Conservation (phyloP, 2,113 vertebrate species). For the Clarias gariepinus region DNA sequence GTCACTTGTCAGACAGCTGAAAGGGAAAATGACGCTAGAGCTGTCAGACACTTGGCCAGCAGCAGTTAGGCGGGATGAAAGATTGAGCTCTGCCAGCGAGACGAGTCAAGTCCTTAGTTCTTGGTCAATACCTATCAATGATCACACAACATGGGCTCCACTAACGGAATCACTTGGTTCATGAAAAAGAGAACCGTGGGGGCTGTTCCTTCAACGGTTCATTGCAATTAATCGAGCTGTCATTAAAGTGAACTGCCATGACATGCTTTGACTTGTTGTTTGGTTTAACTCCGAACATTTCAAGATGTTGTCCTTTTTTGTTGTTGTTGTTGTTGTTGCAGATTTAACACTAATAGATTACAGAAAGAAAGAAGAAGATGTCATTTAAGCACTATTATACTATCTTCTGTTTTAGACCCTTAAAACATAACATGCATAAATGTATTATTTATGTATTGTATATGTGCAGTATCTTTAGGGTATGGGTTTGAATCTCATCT, state of each 20-base stretch:
- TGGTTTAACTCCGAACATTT: constrained; percentile 9
- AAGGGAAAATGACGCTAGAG: constrained; percentile 42
- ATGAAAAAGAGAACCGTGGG: neutral
- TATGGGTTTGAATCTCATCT: too few relatives aligned
- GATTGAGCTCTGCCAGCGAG: constrained; percentile 32
- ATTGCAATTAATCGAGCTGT: neutral
- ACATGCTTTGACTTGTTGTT: constrained; percentile 6
- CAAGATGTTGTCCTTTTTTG: neutral
- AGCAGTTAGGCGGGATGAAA: constrained; percentile 39
- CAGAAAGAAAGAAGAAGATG: neutral
- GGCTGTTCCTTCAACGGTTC: neutral
- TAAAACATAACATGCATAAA: too few relatives aligned
- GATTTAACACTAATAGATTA: neutral
- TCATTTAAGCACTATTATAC: neutral
- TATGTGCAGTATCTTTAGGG: too few relatives aligned
- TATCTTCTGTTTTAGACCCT: too few relatives aligned
- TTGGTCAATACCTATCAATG: constrained; percentile 49
- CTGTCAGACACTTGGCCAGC: constrained; percentile 47
- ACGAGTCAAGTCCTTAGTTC: constrained; percentile 9
- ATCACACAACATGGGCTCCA: constrained; percentile 34
- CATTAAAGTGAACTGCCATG: neutral
- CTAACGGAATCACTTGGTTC: constrained; percentile 29
- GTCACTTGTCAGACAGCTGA: constrained; percentile 47
- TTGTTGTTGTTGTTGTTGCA: neutral
- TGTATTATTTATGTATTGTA: too few relatives aligned